These are phyloP conservation scores for Holcopasites calliopsidis DNA, from an alignment of 1,140 invertebrate species.

Conservation along the genomic window DNA sequence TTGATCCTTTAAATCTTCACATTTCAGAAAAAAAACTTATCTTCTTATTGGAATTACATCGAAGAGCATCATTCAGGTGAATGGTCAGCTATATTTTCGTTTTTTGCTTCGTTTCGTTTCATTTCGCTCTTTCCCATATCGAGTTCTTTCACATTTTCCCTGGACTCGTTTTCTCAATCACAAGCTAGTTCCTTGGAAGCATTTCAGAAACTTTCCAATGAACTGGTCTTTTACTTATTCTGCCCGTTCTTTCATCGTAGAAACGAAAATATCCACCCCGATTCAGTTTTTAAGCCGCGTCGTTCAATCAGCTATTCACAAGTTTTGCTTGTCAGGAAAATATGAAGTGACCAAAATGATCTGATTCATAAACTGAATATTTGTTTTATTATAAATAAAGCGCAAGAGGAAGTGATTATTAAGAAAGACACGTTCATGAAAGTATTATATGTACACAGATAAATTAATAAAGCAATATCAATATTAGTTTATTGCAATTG, in stretches of 20 bases:
- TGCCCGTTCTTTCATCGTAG: background rate
- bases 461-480: too few relatives aligned
- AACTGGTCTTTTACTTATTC: background rate
- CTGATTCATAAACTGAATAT: too few relatives aligned
- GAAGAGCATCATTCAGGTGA: background rate
- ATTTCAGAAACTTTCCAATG: background rate
- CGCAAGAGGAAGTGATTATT: too few relatives aligned
- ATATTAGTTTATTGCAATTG: too few relatives aligned
- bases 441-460: too few relatives aligned
- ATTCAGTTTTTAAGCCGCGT: background rate
- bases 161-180: conserved; percentile 1
- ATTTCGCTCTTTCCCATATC: background rate
- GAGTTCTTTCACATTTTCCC: background rate
- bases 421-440: too few relatives aligned
- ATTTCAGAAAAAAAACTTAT: too few relatives aligned
- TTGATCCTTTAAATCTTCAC: too few relatives aligned
- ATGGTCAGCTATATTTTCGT: background rate
- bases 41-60: background rate
- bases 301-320: background rate
- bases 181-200: background rate
- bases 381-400: too few relatives aligned
- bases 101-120: background rate
- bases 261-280: too few relatives aligned
- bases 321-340: too few relatives aligned
- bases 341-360: too few relatives aligned